Conservation (phyloP, 2,113 vertebrate genomes). For the Thalassoma bifasciatum region DNA sequence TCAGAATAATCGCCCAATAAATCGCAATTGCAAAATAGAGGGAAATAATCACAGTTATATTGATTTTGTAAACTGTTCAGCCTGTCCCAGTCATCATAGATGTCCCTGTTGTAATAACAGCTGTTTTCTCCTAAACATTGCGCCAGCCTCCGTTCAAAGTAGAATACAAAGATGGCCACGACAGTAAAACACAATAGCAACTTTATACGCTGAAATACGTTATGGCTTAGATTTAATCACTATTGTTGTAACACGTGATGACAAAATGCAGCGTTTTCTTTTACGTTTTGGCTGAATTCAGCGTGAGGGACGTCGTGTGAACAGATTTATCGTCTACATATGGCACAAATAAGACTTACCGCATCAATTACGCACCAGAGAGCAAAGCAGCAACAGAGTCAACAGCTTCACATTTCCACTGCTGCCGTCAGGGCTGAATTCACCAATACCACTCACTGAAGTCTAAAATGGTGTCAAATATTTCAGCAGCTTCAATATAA, state of each 20-base stretch:
- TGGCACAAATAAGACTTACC: constrained; percentile 69
- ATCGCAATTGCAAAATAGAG: too few relatives aligned
- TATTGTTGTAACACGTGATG: fast-evolving
- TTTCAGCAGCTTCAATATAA: background rate
- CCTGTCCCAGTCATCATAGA: background rate
- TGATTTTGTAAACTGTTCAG: too few relatives aligned
- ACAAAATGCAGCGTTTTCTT: background rate
- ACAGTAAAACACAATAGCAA: constrained; percentile 56
- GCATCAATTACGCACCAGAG: constrained; percentile 64
- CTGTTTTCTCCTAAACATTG: constrained; percentile 15
- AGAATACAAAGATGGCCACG: constrained; percentile 74
- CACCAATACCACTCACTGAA: fast-evolving
- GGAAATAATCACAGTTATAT: too few relatives aligned
- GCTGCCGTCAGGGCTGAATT: background rate
- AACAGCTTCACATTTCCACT: constrained; percentile 31
- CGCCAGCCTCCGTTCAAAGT: constrained; percentile 39
- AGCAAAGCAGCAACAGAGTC: constrained; percentile 26
- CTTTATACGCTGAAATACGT: constrained; percentile 25
- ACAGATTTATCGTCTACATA: constrained; percentile 13
- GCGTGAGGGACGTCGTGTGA: background rate
- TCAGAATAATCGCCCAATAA: too few relatives aligned
- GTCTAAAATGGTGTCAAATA: background rate
- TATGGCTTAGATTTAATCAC: background rate
- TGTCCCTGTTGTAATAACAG: background rate
- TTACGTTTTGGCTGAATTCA: background rate